phyloP scores from a whole-genome alignment of 2,113 vertebrate species.

The Eulemur macaco region DNA sequence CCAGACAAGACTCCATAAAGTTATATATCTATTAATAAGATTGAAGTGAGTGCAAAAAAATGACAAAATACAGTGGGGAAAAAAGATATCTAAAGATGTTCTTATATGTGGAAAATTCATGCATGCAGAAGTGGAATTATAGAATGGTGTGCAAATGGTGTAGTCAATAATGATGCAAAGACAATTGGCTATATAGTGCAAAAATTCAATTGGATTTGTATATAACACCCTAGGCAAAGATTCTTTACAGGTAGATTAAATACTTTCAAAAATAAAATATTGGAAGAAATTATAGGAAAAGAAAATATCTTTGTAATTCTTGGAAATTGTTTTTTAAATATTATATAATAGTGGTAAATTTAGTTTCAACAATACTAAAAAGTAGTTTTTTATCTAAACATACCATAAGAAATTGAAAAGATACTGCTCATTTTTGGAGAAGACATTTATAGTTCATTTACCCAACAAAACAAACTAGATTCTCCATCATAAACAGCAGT shows the following conservation, averaged over 20 bases:
- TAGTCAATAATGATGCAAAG: neutral
- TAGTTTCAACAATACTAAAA: neutral
- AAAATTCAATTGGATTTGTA: neutral
- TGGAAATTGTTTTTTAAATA: neutral
- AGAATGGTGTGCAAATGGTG: rapidly evolving
- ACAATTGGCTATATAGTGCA: rapidly evolving
- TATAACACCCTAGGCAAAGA: neutral
- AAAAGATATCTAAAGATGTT: neutral
- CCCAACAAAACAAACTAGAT: too few species aligned
- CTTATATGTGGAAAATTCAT: neutral
- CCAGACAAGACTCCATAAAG: neutral
- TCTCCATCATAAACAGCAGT: neutral
- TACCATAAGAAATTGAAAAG: neutral
- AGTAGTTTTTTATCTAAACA: neutral
- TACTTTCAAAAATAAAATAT: neutral
- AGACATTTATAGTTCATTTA: neutral
- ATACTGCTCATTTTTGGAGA: neutral
- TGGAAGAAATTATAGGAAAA: neutral
- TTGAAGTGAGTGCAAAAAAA: too few species aligned
- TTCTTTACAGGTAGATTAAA: neutral
- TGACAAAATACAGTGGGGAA: neutral
- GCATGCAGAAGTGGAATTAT: neutral
- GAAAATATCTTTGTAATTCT: neutral
- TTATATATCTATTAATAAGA: neutral
- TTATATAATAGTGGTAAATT: neutral